Evolutionary conservation across 1,140 invertebrate species (phyloP).

Genomic region (Mercenaria mercenaria): DNA sequence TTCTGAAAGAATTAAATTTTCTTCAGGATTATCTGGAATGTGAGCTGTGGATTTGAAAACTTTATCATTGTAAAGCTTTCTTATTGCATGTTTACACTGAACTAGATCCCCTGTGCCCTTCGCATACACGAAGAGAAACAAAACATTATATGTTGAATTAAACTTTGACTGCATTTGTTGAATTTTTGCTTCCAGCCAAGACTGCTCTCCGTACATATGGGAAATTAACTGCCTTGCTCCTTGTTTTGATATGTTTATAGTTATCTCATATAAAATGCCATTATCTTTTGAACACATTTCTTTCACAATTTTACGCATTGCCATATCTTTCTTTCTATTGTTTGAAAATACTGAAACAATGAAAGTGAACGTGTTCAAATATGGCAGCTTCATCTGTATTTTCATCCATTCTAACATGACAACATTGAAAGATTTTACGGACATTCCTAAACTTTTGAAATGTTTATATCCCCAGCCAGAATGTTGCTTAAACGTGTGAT

Average conservation of each 20-base stretch:
- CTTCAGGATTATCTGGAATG: background rate
- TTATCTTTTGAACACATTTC: background rate
- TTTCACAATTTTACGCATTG: background rate
- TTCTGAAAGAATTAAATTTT: slow-evolving; percentile 6
- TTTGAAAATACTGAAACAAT: slow-evolving; percentile 14
- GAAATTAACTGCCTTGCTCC: background rate
- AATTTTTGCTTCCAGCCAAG: background rate
- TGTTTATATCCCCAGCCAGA: background rate
- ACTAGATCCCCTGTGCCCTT: background rate
- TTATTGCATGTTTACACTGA: background rate
- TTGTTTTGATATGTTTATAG: background rate
- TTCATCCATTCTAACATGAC: slow-evolving; percentile 10
- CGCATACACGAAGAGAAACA: background rate
- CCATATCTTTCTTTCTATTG: background rate
- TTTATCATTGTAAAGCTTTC: background rate
- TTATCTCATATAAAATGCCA: background rate
- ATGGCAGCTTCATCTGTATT: background rate
- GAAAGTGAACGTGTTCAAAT: background rate
- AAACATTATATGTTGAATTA: background rate
- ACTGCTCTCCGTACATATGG: background rate
- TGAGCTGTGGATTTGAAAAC: background rate
- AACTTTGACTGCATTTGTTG: background rate
- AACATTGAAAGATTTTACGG: background rate
- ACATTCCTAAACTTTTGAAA: background rate
- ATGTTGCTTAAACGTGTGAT: background rate